Percentiles rank a stretch among this genome's conserved stretches.
Conservation (phyloP, 2,888 invertebrate genomes). For the Eristalinus aeneus region DNA sequence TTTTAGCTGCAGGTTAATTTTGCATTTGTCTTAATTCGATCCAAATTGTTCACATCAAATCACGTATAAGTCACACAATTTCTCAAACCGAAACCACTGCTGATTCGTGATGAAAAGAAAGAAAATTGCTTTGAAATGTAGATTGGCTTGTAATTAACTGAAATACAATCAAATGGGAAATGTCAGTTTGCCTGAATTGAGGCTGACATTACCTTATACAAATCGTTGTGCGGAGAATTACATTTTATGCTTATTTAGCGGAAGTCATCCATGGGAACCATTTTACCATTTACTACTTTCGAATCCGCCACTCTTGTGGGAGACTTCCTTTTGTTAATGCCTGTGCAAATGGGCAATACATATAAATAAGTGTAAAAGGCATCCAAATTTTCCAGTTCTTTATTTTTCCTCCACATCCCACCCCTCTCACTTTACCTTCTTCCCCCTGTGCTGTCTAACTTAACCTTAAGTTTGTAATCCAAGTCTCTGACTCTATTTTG, state of each 20-base stretch:
- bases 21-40: not conserved
- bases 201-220: constrained; percentile 31
- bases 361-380: not conserved
- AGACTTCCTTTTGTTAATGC: not conserved
- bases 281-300: constrained; percentile 4
- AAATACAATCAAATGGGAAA: constrained; percentile 55
- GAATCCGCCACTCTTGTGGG: not conserved
- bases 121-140: constrained; percentile 32
- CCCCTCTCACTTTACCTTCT: not conserved
- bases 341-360: not conserved
- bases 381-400: not conserved
- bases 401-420: not conserved
- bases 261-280: constrained; percentile 57
- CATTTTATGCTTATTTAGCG: constrained; percentile 16
- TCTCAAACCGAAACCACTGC: not conserved
- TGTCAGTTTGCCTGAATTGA: constrained; percentile 56
- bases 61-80: not conserved
- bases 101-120: constrained; percentile 31
- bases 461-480: constrained; percentile 42
- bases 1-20: not conserved
- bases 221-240: constrained; percentile 29
- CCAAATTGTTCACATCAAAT: not conserved
- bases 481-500: constrained; percentile 80
- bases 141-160: constrained; percentile 63
- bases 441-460: not conserved